Evolutionary conservation across 92 coral and sea anemone species (phyloP).

Genomic region (Scolanthus callimorphus): DNA sequence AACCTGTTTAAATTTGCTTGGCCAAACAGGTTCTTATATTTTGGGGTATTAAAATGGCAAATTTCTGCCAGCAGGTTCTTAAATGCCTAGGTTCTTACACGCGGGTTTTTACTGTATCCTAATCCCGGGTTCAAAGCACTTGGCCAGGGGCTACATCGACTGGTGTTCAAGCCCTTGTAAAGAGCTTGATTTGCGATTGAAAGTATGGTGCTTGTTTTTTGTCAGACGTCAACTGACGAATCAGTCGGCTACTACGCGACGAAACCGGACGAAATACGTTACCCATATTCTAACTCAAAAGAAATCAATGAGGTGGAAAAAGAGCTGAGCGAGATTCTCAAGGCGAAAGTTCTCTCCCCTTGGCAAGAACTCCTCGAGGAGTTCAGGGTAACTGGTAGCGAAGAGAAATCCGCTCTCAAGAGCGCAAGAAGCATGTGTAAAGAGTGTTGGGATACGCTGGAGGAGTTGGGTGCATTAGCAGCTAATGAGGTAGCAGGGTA

Average conservation of each 20-base stretch:
- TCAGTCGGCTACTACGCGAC: conserved; percentile 77
- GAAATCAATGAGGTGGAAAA: conserved; percentile 18
- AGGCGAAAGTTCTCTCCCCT: conserved; percentile 19
- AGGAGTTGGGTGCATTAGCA: conserved; percentile 79
- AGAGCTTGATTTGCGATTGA: no score
- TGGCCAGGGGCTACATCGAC: no score
- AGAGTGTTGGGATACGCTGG: conserved; percentile 69
- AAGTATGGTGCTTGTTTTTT: no score
- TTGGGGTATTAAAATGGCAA: no score
- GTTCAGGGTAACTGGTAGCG: conserved; percentile 30
- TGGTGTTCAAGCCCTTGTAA: no score
- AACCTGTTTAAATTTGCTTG: no score
- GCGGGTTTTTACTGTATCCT: no score
- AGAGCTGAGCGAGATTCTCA: conserved; percentile 10
- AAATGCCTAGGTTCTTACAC: no score
- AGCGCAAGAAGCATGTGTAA: conserved; percentile 44
- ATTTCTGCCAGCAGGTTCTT: no score
- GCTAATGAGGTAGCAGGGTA: conserved; percentile 69
- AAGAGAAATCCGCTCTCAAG: conserved; percentile 23
- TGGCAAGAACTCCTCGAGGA: conserved; percentile 60
- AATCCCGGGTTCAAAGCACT: no score
- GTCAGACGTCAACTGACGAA: conserved; percentile 60
- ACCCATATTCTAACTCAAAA: conserved; percentile 14
- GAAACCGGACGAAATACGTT: conserved; percentile 52
- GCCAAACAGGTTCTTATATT: no score